Conservation (phyloP, 2,797 vertebrate species). For the Enteromius radiatus region DNA sequence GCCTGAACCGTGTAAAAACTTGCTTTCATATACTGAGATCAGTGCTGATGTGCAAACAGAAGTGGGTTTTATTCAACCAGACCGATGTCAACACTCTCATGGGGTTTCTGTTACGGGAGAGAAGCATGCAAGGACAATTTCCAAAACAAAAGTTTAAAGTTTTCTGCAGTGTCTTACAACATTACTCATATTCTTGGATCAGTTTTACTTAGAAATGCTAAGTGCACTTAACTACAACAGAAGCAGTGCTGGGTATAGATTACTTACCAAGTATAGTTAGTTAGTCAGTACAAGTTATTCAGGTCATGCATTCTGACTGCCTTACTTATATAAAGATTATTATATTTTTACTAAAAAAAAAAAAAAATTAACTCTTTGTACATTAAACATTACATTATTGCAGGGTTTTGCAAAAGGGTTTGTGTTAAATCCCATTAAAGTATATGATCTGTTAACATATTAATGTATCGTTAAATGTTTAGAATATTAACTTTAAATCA, state of each 20-base stretch:
- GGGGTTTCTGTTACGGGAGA: neutral
- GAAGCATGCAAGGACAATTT: neutral
- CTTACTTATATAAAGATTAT: neutral
- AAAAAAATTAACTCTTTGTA: neutral
- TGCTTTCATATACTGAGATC: neutral
- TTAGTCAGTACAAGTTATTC: neutral
- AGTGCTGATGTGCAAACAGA: neutral
- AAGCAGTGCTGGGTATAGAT: neutral
- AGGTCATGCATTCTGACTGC: neutral
- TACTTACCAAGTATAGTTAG: neutral
- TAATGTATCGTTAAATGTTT: neutral
- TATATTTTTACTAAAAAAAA: neutral
- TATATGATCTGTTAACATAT: neutral
- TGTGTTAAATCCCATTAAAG: neutral
- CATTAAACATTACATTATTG: neutral
- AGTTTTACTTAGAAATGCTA: neutral
- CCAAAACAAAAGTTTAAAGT: neutral
- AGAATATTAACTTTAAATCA: neutral
- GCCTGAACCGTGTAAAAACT: neutral
- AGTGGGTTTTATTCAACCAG: constrained; percentile 8
- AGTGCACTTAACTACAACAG: neutral
- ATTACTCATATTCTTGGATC: neutral
- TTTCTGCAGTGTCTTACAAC: neutral
- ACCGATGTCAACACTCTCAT: constrained; percentile 1
- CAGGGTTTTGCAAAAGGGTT: neutral